Evolutionary conservation across 2,888 invertebrate species (phyloP).

Genomic region (Dryobota labecula): DNA sequence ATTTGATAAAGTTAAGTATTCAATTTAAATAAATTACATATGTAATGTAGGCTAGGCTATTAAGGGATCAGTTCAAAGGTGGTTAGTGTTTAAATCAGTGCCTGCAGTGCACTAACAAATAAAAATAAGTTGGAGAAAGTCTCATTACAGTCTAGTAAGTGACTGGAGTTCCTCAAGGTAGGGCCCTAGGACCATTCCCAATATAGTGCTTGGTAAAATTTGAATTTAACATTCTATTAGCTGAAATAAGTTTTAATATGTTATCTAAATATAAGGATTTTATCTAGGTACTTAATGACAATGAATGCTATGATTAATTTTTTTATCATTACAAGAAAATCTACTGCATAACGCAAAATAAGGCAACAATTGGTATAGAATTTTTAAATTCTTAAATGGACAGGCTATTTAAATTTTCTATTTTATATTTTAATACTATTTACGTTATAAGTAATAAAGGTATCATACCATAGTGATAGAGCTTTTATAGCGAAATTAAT

Average conservation of each 20-base stretch:
- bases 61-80: slow-evolving; percentile 20
- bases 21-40: slow-evolving; percentile 29
- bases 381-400: not conserved
- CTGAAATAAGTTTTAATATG: not conserved
- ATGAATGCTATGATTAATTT: slow-evolving; percentile 12
- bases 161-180: slow-evolving; percentile 32
- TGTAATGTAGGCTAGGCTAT: slow-evolving; percentile 22
- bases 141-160: not conserved
- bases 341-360: not conserved
- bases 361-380: not conserved
- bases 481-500: not conserved
- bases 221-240: not conserved
- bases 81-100: slow-evolving; percentile 20
- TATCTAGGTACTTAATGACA: slow-evolving; percentile 17
- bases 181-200: slow-evolving; percentile 7
- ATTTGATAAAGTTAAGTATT: slow-evolving; percentile 20
- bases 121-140: slow-evolving; percentile 3
- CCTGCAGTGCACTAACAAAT: not conserved
- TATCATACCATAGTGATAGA: not conserved
- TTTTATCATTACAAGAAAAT: slow-evolving; percentile 3
- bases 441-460: not conserved
- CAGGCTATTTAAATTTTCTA: not conserved
- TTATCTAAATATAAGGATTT: slow-evolving; percentile 18
- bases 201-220: not conserved
- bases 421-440: too few species aligned